Percentiles rank a stretch among this genome's conserved stretches.
These are phyloP conservation scores for Ophioninae sp. DNA, from an alignment of 2,888 invertebrate species.

Conservation along the genomic window DNA sequence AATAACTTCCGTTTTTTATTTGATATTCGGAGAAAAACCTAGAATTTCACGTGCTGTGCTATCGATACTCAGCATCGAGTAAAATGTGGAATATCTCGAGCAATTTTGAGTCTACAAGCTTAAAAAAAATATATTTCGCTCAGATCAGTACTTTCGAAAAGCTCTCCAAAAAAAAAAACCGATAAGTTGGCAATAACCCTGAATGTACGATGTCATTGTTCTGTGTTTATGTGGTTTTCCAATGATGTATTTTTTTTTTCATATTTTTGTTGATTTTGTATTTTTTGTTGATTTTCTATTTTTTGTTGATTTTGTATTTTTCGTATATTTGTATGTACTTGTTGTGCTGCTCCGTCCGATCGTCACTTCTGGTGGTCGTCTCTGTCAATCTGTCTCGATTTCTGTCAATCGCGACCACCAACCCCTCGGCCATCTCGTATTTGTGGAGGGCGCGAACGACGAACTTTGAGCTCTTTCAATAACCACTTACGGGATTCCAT, in stretches of 20 bases:
- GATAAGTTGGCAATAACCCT: too few species aligned
- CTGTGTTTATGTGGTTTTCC: constrained; percentile 54
- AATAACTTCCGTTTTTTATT: too few species aligned
- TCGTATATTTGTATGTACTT: constrained; percentile 67
- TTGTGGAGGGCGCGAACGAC: not conserved
- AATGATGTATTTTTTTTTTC: constrained; percentile 60
- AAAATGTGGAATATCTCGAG: too few species aligned
- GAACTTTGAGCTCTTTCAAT: constrained; percentile 28
- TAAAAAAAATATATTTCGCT: too few species aligned
- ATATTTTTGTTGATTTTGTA: constrained; percentile 62
- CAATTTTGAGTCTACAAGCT: too few species aligned
- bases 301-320: constrained; percentile 51
- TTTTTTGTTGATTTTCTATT: constrained; percentile 6
- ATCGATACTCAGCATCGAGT: too few species aligned
- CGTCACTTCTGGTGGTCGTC: constrained; percentile 53
- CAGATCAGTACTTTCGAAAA: too few species aligned
- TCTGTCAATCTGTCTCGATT: constrained; percentile 41
- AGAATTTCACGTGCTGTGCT: too few species aligned
- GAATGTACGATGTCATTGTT: not conserved
- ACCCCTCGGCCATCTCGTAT: constrained; percentile 18
- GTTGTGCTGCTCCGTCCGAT: constrained; percentile 64
- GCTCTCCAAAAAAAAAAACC: too few species aligned
- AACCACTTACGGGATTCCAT: constrained; percentile 32
- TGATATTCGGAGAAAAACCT: too few species aligned
- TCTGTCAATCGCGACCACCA: constrained; percentile 26